Base-by-base conservation (phyloP, 1,140 invertebrate species). In the Scaptodrosophila lebanonensis region DNA sequence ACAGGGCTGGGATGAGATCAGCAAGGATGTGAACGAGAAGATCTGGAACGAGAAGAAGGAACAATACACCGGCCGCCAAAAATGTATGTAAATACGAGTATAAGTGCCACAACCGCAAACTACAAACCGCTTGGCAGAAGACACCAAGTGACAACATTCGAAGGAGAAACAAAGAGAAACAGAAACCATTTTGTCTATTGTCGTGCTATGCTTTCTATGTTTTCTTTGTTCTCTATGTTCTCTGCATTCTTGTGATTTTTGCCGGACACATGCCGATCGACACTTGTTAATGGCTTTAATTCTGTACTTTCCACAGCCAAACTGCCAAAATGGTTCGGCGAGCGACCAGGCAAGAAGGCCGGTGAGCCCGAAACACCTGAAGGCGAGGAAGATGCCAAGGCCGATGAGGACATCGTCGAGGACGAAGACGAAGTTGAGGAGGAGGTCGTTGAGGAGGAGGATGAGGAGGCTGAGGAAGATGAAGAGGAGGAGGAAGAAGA, bases 281-380 rank as follows among this genome's bases (percentile, higher is more conserved):
- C 18, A 22, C 32, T 2, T 43, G 13, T 17, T n/a, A 13, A 18
- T 38, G 0, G 50, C 1, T 43, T 4, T 30, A 9, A 27, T 48
- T 30, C 33, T 16, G 15, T 29, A 38, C n/a, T 32, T 17, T 22
- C 38, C 84, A 86, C 84, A 96, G 95, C 94, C 90, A 93, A 93
- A 90, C 90, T 96, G 88, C 95, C 95, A 69, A 97, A 96, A 88
- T 97, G 95, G 94, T 96, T 96, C 91, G 95, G 95, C 82, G 95
- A 96, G 89, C 90, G 95, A 88, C 95, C 95, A 58, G 95, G 95
- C 90, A 96, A 95, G 88, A 96, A 96, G 90, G 88, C 92, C 85
- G 94, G 93, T 59, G 95, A 95, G 57, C 92, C 92, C 63, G 95
- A 96, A 64, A 94, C 94, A 70, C 95, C 95, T 35, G 94, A 96